phyloP scores from a whole-genome alignment of 2,797 vertebrate species.

The Spheniscus humboldti region DNA sequence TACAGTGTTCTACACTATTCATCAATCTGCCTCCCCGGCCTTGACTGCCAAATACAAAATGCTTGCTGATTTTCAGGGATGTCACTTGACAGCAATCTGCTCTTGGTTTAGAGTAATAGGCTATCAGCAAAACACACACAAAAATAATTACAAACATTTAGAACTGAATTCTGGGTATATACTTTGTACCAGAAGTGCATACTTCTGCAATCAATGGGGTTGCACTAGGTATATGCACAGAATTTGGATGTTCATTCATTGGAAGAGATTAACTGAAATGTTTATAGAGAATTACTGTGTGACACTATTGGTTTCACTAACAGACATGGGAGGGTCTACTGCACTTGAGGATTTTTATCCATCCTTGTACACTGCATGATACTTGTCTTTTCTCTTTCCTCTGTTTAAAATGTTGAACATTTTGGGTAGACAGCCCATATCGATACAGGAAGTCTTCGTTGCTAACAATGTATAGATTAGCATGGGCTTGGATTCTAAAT shows the following conservation, averaged over 20 bases:
- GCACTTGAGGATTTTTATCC: background rate
- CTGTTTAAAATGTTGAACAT: background rate
- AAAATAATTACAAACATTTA: background rate
- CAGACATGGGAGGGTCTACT: background rate
- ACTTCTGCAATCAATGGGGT: background rate
- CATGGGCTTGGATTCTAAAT: background rate
- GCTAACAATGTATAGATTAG: background rate
- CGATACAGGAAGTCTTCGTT: background rate
- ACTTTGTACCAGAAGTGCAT: background rate
- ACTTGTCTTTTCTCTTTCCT: background rate
- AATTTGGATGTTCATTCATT: background rate
- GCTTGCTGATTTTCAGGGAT: slow-evolving; percentile 26
- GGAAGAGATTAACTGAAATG: background rate
- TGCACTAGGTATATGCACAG: background rate
- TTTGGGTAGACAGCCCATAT: background rate
- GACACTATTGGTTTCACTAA: background rate
- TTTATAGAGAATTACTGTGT: background rate
- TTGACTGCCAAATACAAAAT: slow-evolving; percentile 38
- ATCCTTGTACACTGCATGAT: background rate
- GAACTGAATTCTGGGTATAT: background rate
- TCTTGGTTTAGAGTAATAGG: slow-evolving; percentile 20
- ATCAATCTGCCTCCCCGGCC: slow-evolving; percentile 38
- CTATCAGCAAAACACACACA: background rate
- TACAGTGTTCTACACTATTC: background rate
- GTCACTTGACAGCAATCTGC: background rate